Evolutionary conservation across 2,888 invertebrate species (phyloP).

Genomic region (Deroplatys truncata): DNA sequence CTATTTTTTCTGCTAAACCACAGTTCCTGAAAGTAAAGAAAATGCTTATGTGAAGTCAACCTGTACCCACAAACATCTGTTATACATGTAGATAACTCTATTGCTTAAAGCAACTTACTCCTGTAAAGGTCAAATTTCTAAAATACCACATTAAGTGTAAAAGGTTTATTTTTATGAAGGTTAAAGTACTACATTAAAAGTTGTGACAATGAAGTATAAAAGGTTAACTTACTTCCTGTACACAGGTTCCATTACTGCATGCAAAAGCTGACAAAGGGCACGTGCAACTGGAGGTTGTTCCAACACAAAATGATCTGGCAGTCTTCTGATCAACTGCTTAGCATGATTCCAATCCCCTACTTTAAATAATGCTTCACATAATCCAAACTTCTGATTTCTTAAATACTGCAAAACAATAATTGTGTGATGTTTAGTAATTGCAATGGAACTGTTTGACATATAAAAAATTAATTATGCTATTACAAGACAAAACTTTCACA

Average conservation of each 20-base stretch:
- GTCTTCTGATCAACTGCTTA: slow-evolving; percentile 67
- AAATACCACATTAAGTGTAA: too few species aligned
- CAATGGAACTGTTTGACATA: slow-evolving; percentile 26
- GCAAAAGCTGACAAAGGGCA: slow-evolving; percentile 74
- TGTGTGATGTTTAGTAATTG: background rate
- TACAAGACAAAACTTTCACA: background rate
- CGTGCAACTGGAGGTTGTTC: slow-evolving; percentile 73
- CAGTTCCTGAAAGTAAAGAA: slow-evolving; percentile 58
- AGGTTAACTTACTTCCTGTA: slow-evolving; percentile 64
- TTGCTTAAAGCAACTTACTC: too few species aligned
- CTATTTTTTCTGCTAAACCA: slow-evolving; percentile 66
- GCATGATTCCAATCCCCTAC: slow-evolving; percentile 91
- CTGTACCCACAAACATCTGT: too few species aligned
- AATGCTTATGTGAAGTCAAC: background rate
- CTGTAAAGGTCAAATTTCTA: too few species aligned
- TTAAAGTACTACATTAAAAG: too few species aligned
- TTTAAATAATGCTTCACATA: slow-evolving; percentile 82
- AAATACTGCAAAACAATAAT: slow-evolving; percentile 43
- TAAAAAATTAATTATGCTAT: slow-evolving; percentile 34
- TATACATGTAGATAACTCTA: too few species aligned
- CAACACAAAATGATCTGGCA: slow-evolving; percentile 77
- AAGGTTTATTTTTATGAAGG: too few species aligned
- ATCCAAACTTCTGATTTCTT: slow-evolving; percentile 88
- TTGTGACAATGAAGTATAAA: too few species aligned
- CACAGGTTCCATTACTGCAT: slow-evolving; percentile 79